Evolutionary conservation across 37 sponge, comb jelly and placozoan species (phyloP).

Genomic region (Petrosia ficiformis): DNA sequence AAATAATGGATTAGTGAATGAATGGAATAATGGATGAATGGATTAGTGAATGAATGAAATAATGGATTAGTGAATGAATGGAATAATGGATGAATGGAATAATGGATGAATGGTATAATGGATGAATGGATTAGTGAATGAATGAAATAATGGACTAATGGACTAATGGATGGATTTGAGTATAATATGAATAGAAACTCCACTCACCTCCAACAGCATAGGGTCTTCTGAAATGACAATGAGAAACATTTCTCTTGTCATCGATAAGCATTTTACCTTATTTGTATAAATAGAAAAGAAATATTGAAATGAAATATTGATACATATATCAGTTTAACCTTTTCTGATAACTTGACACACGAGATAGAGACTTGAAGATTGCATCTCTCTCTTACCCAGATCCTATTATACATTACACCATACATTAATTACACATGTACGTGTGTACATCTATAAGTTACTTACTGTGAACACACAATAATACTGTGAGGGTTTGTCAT

Average conservation of each 20-base stretch:
- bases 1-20: too few relatives aligned
- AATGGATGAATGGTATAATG: too few relatives aligned
- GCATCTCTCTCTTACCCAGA: constrained; percentile 43
- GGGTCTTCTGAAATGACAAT: constrained; percentile 49
- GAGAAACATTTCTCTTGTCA: constrained; percentile 52
- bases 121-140: too few relatives aligned
- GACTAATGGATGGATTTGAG: too few relatives aligned
- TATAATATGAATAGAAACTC: background rate
- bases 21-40: too few relatives aligned
- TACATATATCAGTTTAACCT: constrained; percentile 2
- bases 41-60: too few relatives aligned
- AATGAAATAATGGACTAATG: too few relatives aligned
- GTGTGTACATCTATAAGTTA: background rate
- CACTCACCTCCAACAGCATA: constrained; percentile 62
- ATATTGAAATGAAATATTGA: background rate
- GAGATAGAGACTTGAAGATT: constrained; percentile 10
- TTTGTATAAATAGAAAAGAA: background rate
- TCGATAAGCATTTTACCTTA: constrained; percentile 45
- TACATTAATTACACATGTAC: background rate
- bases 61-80: too few relatives aligned
- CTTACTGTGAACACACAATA: background rate
- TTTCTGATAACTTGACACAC: constrained; percentile 67
- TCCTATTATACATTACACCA: constrained; percentile 22
- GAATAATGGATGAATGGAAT: too few relatives aligned
- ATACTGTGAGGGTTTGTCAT: background rate